Conservation (phyloP, 2,888 invertebrate genomes). For the Parochlus steinenii region DNA sequence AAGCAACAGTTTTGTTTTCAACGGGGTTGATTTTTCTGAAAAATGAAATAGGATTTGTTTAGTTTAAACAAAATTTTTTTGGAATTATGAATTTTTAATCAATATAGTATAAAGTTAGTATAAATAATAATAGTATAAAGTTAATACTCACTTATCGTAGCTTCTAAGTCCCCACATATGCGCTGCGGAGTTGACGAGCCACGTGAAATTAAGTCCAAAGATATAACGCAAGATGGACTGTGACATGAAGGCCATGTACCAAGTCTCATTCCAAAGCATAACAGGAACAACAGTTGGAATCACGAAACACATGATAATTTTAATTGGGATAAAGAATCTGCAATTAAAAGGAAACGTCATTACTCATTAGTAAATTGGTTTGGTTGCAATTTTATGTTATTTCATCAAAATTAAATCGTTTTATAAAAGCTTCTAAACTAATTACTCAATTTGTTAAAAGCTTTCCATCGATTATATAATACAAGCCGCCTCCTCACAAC, state of each 20-base stretch:
- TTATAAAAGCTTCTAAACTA: too few species aligned
- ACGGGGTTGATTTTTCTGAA: constrained; percentile 57
- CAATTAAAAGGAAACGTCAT: too few species aligned
- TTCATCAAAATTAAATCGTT: too few species aligned
- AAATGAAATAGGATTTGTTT: too few species aligned
- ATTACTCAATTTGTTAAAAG: too few species aligned
- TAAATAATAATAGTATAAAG: too few species aligned
- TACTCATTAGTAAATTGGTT: too few species aligned
- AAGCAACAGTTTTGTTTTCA: constrained; percentile 57
- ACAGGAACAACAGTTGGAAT: constrained; percentile 55
- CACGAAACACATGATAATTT: constrained; percentile 50
- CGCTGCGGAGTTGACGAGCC: constrained; percentile 82
- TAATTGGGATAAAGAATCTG: constrained; percentile 49
- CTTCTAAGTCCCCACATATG: constrained; percentile 65
- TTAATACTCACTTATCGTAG: constrained; percentile 50
- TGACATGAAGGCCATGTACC: constrained; percentile 45
- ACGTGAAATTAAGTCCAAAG: constrained; percentile 63
- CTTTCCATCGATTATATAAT: too few species aligned
- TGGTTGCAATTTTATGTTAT: too few species aligned
- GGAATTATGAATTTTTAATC: constrained; percentile 1
- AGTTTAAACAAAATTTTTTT: not conserved
- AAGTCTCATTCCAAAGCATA: constrained; percentile 51
- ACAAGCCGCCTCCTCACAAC: too few species aligned
- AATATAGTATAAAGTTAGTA: too few species aligned
- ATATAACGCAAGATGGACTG: constrained; percentile 55